Evolutionary conservation across 2,797 vertebrate genomes (phyloP), one percentile per base, ranked within the genome.

Genomic region (Gallinago solitaria): DNA sequence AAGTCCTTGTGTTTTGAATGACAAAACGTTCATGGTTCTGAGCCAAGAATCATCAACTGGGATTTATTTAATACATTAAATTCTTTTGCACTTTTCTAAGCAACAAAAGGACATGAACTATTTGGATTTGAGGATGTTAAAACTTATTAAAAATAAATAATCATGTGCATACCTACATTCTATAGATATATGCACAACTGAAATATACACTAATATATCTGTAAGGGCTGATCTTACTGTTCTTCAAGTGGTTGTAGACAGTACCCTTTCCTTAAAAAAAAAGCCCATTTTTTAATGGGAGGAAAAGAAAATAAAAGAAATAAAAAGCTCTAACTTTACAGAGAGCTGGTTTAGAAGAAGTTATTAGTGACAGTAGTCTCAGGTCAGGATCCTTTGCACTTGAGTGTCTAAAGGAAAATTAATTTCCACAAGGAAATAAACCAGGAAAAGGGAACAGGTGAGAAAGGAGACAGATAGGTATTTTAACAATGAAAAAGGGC

Each of bases 371-470:
- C 48, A 76, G 2, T 48, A 0, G 0, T 60, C 35, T 71, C 32
- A 71, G 83, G 78, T 71, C 86, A 79, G 30, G 54, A 78, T 87
- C 47, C 12, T 83, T 92, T 63, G 63, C 73, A 25, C 67, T 89
- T 60, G 16, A 79, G 63, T 41, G 28, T 88, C 68, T 69, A 76
- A 83, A 61, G 41, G 23, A 90, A 93, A 83, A 83, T 63, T 87
- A 91, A 94, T 87, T 95, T 94, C 79, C n/a, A 3, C n/a, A 54
- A 78, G 68, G 68, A 89, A 83, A 92, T 59, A 50, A 28, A 47
- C 1, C 25, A 48, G 39, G 56, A 37, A 16, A 70, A 63, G 5
- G 16, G 50, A 87, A 16, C 7, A 84, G 78, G 80, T 76, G 27
- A 73, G 68, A 76, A 90, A 85, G 15, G 56, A 39, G 35, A 57